Base-by-base conservation (phyloP, 2,888 invertebrate genomes). In the Gerris lacustris region DNA sequence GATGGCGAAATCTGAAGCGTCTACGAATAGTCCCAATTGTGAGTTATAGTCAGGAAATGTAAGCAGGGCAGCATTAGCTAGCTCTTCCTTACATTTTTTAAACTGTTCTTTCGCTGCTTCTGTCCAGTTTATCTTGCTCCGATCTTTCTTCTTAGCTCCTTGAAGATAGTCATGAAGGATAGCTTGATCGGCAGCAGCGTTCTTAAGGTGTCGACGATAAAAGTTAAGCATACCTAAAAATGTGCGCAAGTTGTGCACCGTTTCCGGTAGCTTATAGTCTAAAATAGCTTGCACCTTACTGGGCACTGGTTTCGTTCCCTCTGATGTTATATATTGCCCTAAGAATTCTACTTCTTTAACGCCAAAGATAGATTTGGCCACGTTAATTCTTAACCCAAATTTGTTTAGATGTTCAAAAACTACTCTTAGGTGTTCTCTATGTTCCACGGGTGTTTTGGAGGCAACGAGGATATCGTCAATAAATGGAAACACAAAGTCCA, bases 141-240 rank as follows among this genome's bases (percentile, higher is more conserved):
- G 73, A 63, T 75, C 73, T 6, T 70, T 74, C 69, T 74, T 76
- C 7, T 67, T 74, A 4, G 76, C 67, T 0, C 72, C 70, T 68
- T 67, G 18, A 47, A 67, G 11, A 31, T 67, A 63, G 31, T 69
- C 71, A n/a, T 68, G 45, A 11, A 75, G 47, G 6, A 66, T 66
- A 43, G 71, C 70, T 55, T 70, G 79, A 5, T 72, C 70, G 44
- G 74, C 18, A 5, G 80, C 79, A 5, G 80, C 78, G 5, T 77
- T 47, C 5, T 78, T 78, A 0, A 81, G 73, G 72, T 77, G 80
- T 11, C 78, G 71, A 5, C 80, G 70, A 62, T 79, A 80, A 74
- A 79, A 79, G 72, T 79, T 80, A 0, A 79, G n/a, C 77, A 79
- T 78, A 0, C 79, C 79, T 0, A 80, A 64, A 72, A 78, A 79